Evolutionary conservation across 2,888 invertebrate species (phyloP), one percentile per base, ranked within the genome.

Genomic region (Diarsia rubi): DNA sequence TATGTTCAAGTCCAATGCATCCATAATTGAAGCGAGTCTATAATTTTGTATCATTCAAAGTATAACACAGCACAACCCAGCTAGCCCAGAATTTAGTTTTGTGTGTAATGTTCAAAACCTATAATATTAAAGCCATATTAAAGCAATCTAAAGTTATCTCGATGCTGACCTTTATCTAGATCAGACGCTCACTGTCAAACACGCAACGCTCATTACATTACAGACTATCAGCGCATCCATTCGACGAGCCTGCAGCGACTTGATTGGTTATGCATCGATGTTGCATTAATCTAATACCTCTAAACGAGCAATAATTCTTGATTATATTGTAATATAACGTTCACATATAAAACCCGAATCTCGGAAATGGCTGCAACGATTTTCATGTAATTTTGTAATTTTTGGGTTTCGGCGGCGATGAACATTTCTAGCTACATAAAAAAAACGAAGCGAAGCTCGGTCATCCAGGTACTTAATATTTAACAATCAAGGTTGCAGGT

Each of bases 111-210:
- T 72, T 72, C n/a, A n/a, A n/a, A 65, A 69, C 44, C 37, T 71
- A 57, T 19, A 65, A 49, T 71, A 62, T 66, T 49, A 67, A 75
- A 71, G 62, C 67, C 60, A 49, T 71, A 62, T 66, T 49, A 67
- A 75, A 71, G 62, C 67, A 76, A 80, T 83, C 70, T 73, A 72
- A 79, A 60, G 37, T 70, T 70, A 70, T 76, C 69, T 83, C 63
- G 67, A 24, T 14, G 67, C 31, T 84, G 81, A 84, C 82, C 82
- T 82, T 85, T 79, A 82, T 79, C 70, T 77, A 73, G 69, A 73
- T 65, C 78, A 73, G 63, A 66, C 84, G 79, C 62, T 81, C 69
- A 42, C 84, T 67, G 82, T 75, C 85, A 84, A 82, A 79, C 24
- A 74, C 75, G 71, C 70, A 79, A 42, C 63, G 74, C 65, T 84